Evolutionary conservation across 2,797 vertebrate species (phyloP), one percentile per base, ranked within the genome.

Genomic region (Onychomys torridus): DNA sequence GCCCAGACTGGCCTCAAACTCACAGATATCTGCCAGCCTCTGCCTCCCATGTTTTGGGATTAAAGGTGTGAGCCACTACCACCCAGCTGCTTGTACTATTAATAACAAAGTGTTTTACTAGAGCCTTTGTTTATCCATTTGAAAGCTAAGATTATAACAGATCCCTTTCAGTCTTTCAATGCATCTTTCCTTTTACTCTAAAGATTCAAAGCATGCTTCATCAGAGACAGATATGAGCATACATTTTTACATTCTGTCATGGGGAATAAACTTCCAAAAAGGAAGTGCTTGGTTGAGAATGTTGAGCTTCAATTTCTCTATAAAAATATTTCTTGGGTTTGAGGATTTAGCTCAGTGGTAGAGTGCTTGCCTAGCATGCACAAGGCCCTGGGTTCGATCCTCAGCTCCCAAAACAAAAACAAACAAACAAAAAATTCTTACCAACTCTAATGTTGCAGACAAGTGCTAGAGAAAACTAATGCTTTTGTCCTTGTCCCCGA

Each of bases 261-360:
- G 83, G 46, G 2, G 6, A 95, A 95, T 79, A 83, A 73, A 91
- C 88, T 94, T 82, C 88, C 69, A 84, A 87, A 88, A 92, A 87
- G 23, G 10, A 40, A 81, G 37, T 16, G 27, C 63, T 91, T 93
- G 11, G 9, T 52, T 82, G 55, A 94, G 40, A 37, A 27, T 0
- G 13, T 55, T n/a, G 10, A 92, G 4, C 4, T 86, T 95, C 57
- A 63, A 69, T 85, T 90, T 97, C 37, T 96, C 69, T 93, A 61
- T 75, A 32, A 6, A 91, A 65, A 96, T 59, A 71, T 95, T 83
- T 73, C n/a, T n/a, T n/a, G n/a, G n/a, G n/a, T n/a, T n/a, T n/a
- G n/a, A n/a, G n/a, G n/a, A n/a, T n/a, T n/a, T n/a, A n/a, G n/a
- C n/a, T n/a, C n/a, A n/a, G n/a, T n/a, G n/a, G n/a, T n/a, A n/a